These are phyloP conservation scores for Danaus plexippus DNA, from an alignment of 1,140 invertebrate species.

Conservation along the genomic window DNA sequence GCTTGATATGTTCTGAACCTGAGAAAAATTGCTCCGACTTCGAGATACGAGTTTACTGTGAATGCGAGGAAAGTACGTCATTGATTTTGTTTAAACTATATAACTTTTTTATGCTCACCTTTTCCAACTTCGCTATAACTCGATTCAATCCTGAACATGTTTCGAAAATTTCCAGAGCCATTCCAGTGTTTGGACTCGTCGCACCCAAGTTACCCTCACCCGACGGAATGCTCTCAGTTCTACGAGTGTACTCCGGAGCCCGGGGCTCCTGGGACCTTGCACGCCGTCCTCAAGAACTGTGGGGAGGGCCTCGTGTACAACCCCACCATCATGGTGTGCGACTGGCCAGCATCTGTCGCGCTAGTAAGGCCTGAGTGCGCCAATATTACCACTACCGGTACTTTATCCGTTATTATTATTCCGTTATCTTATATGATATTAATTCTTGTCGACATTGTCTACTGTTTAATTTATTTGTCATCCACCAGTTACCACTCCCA, in stretches of 20 bases:
- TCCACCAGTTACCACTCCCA: no score
- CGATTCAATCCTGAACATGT: neutral
- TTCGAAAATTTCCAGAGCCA: constrained; percentile 22
- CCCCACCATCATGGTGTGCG: constrained; percentile 69
- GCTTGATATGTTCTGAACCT: constrained; percentile 76
- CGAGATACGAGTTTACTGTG: constrained; percentile 80
- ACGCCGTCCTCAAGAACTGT: constrained; percentile 66
- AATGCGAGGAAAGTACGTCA: constrained; percentile 66
- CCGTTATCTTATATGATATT: constrained; percentile 1
- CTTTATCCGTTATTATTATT: constrained; percentile 3
- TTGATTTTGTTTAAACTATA: neutral
- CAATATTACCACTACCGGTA: constrained; percentile 12
- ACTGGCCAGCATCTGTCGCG: constrained; percentile 73
- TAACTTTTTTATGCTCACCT: neutral
- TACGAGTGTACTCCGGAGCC: constrained; percentile 68
- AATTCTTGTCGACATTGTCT: neutral
- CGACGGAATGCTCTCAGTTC: constrained; percentile 70
- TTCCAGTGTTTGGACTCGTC: constrained; percentile 50
- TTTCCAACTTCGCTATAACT: neutral
- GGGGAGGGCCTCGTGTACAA: constrained; percentile 69
- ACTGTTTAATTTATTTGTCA: no score
- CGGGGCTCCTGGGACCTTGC: constrained; percentile 29
- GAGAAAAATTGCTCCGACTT: constrained; percentile 75
- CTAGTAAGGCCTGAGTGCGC: constrained; percentile 62
- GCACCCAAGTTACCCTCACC: constrained; percentile 59